Evolutionary conservation across 2,113 vertebrate genomes (phyloP).

Genomic region (Oxygymnocypris stewartii): DNA sequence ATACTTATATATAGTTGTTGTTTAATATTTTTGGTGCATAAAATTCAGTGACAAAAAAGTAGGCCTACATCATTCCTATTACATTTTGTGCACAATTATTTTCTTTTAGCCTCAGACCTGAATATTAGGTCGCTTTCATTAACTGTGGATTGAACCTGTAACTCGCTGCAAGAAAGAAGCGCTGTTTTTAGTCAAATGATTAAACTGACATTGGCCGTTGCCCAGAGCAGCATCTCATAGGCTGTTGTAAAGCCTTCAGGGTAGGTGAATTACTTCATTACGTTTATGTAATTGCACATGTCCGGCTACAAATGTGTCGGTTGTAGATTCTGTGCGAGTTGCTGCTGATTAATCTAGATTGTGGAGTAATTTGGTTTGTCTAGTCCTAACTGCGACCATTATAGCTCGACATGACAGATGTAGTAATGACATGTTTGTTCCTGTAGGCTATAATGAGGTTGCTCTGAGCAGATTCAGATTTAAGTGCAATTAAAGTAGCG

Average conservation of each 20-base stretch:
- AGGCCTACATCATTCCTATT: too few relatives aligned
- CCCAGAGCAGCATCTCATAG: not conserved
- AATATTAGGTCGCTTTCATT: not conserved
- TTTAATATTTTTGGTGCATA: not conserved
- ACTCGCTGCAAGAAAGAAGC: slow-evolving; percentile 11
- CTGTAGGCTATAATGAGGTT: slow-evolving; percentile 49
- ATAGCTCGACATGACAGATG: slow-evolving; percentile 43
- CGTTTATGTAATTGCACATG: slow-evolving; percentile 17
- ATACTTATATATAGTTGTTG: not conserved
- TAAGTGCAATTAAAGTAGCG: slow-evolving; percentile 55
- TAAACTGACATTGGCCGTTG: not conserved
- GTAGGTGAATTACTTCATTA: slow-evolving; percentile 31
- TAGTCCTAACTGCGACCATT: slow-evolving; percentile 43
- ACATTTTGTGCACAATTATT: not conserved
- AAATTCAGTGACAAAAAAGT: not conserved
- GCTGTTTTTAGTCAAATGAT: slow-evolving; percentile 27
- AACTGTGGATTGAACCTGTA: slow-evolving; percentile 10
- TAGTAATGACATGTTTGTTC: slow-evolving; percentile 33
- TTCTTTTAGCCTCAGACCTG: not conserved
- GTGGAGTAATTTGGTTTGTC: slow-evolving; percentile 37
- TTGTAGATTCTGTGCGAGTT: slow-evolving; percentile 27
- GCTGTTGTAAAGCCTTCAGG: slow-evolving; percentile 17
- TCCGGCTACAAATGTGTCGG: not conserved
- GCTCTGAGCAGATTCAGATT: slow-evolving; percentile 54
- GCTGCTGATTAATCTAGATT: slow-evolving; percentile 50